phyloP scores from a whole-genome alignment of 2,797 vertebrate genomes.

The Arrhamphus sclerolepis region DNA sequence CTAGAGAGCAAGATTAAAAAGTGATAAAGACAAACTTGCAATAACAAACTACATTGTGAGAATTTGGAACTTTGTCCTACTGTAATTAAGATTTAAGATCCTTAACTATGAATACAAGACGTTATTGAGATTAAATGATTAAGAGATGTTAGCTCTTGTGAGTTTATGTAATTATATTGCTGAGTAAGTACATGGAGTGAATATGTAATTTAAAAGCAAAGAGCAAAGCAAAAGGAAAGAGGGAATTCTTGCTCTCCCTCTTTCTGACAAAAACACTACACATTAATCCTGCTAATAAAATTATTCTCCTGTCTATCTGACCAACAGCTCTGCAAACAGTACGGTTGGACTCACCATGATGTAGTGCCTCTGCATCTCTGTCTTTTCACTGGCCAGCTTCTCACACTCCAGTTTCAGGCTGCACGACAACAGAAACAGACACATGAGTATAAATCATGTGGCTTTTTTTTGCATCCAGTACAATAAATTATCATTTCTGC shows the following conservation, averaged over 20 bases:
- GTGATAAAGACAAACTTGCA: background rate
- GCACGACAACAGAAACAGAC: conserved; percentile 37
- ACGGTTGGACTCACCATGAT: conserved; percentile 89
- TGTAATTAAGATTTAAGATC: too few relatives aligned
- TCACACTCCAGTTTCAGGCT: conserved; percentile 98
- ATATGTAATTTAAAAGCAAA: background rate
- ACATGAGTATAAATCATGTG: conserved; percentile 24
- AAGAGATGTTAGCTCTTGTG: too few relatives aligned
- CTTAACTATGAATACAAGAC: too few relatives aligned
- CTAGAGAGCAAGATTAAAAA: conserved; percentile 15
- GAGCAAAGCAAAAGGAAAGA: background rate
- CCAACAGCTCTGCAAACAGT: conserved; percentile 6
- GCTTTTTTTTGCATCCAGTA: conserved; percentile 30
- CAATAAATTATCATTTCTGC: conserved; percentile 41
- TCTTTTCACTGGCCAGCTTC: conserved; percentile 97
- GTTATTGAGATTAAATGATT: too few relatives aligned
- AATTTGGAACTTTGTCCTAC: too few relatives aligned
- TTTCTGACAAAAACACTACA: conserved; percentile 15
- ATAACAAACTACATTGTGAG: background rate
- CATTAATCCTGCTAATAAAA: conserved; percentile 9
- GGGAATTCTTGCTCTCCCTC: background rate
- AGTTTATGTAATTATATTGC: too few relatives aligned
- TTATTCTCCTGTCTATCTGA: background rate
- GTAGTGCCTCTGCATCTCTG: conserved; percentile 98
- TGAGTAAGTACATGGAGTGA: background rate